Evolutionary conservation across 1,140 invertebrate species (phyloP).

Genomic region (Orchesella cincta): DNA sequence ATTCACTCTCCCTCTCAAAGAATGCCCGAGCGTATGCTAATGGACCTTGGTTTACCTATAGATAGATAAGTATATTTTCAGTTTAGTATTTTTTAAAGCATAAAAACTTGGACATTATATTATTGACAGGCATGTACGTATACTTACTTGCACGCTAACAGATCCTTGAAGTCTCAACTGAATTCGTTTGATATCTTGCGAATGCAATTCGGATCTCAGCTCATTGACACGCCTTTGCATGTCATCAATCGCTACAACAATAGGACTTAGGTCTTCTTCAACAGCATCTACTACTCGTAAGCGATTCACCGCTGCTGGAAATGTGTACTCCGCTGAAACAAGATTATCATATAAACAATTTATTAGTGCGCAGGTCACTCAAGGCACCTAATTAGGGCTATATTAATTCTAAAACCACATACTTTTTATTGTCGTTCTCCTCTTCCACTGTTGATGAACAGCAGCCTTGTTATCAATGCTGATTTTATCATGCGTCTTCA

Average conservation of each 20-base stretch:
- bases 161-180: slow-evolving; percentile 49
- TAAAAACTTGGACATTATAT: background rate
- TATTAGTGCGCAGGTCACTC: too few species aligned
- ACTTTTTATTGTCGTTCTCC: slow-evolving; percentile 50
- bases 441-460: slow-evolving; percentile 50
- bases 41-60: slow-evolving; percentile 51
- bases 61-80: background rate
- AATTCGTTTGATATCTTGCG: slow-evolving; percentile 47
- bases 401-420: too few species aligned
- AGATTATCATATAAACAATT: slow-evolving; percentile 17
- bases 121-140: background rate
- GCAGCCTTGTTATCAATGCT: slow-evolving; percentile 50
- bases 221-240: slow-evolving; percentile 49
- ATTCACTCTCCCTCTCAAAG: slow-evolving; percentile 49
- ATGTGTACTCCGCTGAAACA: slow-evolving; percentile 48
- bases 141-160: slow-evolving; percentile 47
- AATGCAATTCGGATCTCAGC: slow-evolving; percentile 46
- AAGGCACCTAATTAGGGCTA: too few species aligned
- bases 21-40: slow-evolving; percentile 50
- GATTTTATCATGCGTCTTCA: slow-evolving; percentile 48
- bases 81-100: background rate
- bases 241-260: slow-evolving; percentile 50
- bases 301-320: slow-evolving; percentile 47
- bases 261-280: slow-evolving; percentile 48
- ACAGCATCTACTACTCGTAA: slow-evolving; percentile 45